Conservation (phyloP, 2,888 invertebrate genomes). For the Netelia fuscicornis region DNA sequence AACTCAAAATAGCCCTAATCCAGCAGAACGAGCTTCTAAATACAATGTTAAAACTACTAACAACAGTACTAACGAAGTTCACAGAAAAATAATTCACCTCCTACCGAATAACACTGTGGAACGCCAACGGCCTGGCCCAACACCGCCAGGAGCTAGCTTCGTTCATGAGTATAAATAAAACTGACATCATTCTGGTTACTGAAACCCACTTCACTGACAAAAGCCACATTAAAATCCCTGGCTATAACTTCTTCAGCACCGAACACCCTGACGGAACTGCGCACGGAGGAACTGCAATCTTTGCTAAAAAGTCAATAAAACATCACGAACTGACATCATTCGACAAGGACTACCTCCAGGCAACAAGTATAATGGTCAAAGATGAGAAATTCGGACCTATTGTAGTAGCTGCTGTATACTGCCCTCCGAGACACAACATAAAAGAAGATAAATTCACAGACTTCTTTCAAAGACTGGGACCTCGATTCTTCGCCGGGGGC, state of each 20-base stretch:
- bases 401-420: constrained; percentile 68
- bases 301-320: constrained; percentile 66
- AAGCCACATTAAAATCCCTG: constrained; percentile 12
- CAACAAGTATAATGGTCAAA: constrained; percentile 61
- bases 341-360: constrained; percentile 57
- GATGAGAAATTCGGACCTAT: constrained; percentile 36
- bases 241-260: constrained; percentile 21
- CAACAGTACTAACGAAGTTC: too few species aligned
- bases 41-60: too few species aligned
- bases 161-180: constrained; percentile 32
- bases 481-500: constrained; percentile 64
- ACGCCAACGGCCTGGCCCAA: too few species aligned
- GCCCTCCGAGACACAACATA: constrained; percentile 70
- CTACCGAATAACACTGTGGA: not conserved
- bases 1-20: too few species aligned
- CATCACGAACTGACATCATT: constrained; percentile 55
- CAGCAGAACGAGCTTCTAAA: too few species aligned
- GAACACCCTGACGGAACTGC: constrained; percentile 56
- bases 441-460: constrained; percentile 63
- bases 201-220: not conserved
- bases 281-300: constrained; percentile 64
- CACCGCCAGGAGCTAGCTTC: not conserved
- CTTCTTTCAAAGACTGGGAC: constrained; percentile 63
- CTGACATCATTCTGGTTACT: constrained; percentile 28
- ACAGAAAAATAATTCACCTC: too few species aligned